Base-by-base conservation (phyloP, 2,797 vertebrate genomes). In the Sebastes oblongus region DNA sequence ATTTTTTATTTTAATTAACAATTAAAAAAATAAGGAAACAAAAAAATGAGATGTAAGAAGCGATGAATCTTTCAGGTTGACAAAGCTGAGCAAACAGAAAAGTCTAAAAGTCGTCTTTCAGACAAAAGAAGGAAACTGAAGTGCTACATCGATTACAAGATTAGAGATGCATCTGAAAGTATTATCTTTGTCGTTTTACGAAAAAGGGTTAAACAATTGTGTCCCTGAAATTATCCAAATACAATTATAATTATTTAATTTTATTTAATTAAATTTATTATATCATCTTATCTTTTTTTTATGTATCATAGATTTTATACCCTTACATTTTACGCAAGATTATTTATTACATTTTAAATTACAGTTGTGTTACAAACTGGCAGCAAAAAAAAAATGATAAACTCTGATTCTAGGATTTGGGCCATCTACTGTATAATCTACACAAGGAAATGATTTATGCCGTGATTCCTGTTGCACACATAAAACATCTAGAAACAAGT, bases 1-100 rank as follows among this genome's bases (percentile, higher is more conserved):
- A 36, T 62, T 42, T 62, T 54, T 62, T 7, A 78, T 73, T 54
- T 79, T 34, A 79, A 73, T 14, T 27, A 82, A 75, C 34, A 60
- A 4, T 46, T 81, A 52, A 50, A 46, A 78, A 50, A 67, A 56
- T 25, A 70, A 77, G 4, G 56, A 72, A 56, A 82, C 29, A 75
- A 32, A 82, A 82, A 69, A 8, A 65, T 4, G 3, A 16, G 50
- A 30, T 56, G 20, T 76, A 75, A 74, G 11, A 25, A 65, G 55
- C 3, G 10, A 66, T 39, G 50, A 60, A 22, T 77, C 61, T 55
- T 36, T 5, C 66, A 66, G 52, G 36, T 32, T 55, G 39, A 73
- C 54, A 24, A 67, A 75, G 32, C 27, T 11, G 13, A 81, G 61
- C 13, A 4, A 39, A 29, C 30, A 32, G 69, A 69, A 71, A 27